Conservation (phyloP, 1,140 invertebrate species). For the Agrilus planipennis region DNA sequence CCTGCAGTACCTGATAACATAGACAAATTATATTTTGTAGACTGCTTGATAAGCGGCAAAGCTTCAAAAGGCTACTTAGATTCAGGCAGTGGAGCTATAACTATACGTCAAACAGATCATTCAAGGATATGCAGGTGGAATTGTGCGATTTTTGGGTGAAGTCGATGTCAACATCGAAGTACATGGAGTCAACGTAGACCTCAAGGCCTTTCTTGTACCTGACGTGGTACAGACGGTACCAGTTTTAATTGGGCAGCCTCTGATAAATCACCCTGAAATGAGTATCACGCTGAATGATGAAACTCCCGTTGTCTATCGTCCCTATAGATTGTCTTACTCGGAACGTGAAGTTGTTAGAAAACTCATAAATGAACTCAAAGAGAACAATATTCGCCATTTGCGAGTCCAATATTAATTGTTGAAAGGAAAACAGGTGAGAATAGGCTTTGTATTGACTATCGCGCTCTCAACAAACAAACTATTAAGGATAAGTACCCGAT, state of each 20-base stretch:
- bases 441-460: background rate
- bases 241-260: too few species aligned
- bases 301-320: background rate
- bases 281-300: background rate
- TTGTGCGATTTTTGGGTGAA: background rate
- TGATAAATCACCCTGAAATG: too few species aligned
- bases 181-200: constrained; percentile 1
- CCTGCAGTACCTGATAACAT: background rate
- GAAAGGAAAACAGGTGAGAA: background rate
- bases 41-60: constrained; percentile 2
- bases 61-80: constrained; percentile 1
- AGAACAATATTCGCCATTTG: background rate
- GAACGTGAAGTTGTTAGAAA: background rate
- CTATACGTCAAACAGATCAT: constrained; percentile 3
- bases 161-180: background rate
- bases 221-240: constrained; percentile 4
- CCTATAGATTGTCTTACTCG: background rate
- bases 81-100: constrained; percentile 5
- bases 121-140: background rate
- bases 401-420: background rate
- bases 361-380: background rate
- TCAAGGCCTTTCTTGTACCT: constrained; percentile 3
- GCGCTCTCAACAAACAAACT: background rate
- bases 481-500: background rate
- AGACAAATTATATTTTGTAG: background rate